Evolutionary conservation across 2,797 vertebrate genomes (phyloP).

Genomic region (Microchirus variegatus): DNA sequence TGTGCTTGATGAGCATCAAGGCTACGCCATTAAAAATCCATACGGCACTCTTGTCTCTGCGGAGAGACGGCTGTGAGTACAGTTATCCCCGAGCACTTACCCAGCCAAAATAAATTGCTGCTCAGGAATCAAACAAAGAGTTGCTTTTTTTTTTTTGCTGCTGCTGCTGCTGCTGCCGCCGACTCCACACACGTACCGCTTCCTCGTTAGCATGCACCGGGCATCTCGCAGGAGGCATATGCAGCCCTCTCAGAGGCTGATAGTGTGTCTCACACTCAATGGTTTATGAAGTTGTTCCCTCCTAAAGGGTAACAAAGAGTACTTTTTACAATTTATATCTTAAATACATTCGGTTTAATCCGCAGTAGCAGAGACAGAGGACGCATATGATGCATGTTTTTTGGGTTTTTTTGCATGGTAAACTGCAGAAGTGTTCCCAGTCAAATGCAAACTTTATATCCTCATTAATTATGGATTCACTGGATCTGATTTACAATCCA

Average conservation of each 20-base stretch:
- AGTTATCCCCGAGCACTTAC: slow-evolving; percentile 45
- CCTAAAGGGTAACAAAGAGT: no score
- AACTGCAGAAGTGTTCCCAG: neutral
- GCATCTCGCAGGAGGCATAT: slow-evolving; percentile 21
- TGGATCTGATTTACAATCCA: slow-evolving; percentile 31
- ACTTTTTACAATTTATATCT: slow-evolving; percentile 3
- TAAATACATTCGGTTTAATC: neutral
- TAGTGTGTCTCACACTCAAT: slow-evolving; percentile 8
- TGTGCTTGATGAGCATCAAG: slow-evolving; percentile 57
- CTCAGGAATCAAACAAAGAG: slow-evolving; percentile 52
- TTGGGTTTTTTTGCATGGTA: neutral
- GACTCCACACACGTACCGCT: slow-evolving; percentile 40
- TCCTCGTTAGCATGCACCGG: slow-evolving; percentile 52
- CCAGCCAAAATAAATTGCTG: slow-evolving; percentile 50
- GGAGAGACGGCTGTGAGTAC: slow-evolving; percentile 31
- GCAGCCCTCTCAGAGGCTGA: slow-evolving; percentile 15
- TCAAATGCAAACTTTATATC: slow-evolving; percentile 7
- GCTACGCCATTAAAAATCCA: slow-evolving; percentile 61
- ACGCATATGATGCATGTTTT: neutral
- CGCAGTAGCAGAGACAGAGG: neutral
- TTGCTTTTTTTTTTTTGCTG: slow-evolving; percentile 31
- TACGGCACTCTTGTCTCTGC: slow-evolving; percentile 26
- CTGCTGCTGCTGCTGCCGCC: neutral
- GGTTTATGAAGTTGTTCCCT: slow-evolving; percentile 6
- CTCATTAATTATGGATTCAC: slow-evolving; percentile 50